A percentile compares a stretch with the other conserved stretches of the same genome.
Evolutionary conservation across 2,888 invertebrate species (phyloP).

Genomic region (Pseudococcus longispinus): DNA sequence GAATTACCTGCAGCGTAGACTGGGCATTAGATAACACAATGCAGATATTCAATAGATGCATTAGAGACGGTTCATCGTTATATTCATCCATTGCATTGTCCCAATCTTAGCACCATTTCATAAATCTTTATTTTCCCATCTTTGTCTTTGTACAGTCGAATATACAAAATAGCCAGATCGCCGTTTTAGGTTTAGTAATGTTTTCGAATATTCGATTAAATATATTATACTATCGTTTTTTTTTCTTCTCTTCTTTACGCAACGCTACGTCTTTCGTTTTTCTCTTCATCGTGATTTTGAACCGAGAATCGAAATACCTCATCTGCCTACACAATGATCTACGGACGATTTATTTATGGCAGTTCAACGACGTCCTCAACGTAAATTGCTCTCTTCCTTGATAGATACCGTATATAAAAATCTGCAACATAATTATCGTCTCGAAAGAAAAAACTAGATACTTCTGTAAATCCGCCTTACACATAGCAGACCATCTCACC

Average conservation of each 20-base stretch:
- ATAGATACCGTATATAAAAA: neutral
- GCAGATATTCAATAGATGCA: conserved; percentile 45
- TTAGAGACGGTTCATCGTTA: conserved; percentile 43
- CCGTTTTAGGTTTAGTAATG: conserved; percentile 4
- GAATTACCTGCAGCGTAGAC: conserved; percentile 46
- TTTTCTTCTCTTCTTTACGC: neutral
- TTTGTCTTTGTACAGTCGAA: conserved; percentile 42
- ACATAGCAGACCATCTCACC: neutral
- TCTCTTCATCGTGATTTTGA: neutral
- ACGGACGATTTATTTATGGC: neutral
- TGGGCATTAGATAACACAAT: conserved; percentile 45
- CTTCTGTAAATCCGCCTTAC: neutral
- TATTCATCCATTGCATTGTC: conserved; percentile 39
- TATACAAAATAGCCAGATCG: conserved; percentile 34
- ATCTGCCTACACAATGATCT: neutral
- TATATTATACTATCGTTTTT: neutral
- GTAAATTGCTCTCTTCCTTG: neutral
- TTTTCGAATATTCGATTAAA: conserved; percentile 29
- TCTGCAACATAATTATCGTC: neutral
- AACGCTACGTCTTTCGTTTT: neutral
- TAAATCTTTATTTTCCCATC: conserved; percentile 46
- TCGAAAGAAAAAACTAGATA: neutral
- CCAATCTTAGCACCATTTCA: conserved; percentile 45
- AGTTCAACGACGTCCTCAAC: neutral
- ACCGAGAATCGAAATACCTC: neutral